Evolutionary conservation across 1,140 invertebrate species (phyloP).

Genomic region (Cydia pomonella): DNA sequence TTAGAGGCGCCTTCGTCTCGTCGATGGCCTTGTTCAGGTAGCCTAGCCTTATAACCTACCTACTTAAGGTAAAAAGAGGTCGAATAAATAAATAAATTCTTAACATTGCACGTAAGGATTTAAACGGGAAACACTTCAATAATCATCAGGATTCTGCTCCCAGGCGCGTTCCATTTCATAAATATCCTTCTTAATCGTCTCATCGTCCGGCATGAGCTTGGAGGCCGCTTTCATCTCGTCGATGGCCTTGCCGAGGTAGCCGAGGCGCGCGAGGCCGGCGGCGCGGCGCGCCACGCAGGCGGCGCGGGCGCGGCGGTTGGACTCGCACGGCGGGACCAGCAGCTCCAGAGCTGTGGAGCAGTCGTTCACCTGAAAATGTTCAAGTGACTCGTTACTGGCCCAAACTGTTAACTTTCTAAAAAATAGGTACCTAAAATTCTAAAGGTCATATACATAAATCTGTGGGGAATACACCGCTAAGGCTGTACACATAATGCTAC

Average conservation of each 20-base stretch:
- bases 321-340: constrained; percentile 85
- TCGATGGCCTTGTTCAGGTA: no score
- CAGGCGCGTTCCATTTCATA: constrained; percentile 77
- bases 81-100: no score
- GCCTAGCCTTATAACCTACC: no score
- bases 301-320: constrained; percentile 86
- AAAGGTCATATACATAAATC: no score
- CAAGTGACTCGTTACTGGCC: no score
- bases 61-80: no score
- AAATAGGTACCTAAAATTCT: no score
- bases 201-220: constrained; percentile 80
- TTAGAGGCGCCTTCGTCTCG: no score
- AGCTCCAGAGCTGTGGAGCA: constrained; percentile 86
- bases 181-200: constrained; percentile 74
- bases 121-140: background rate
- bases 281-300: constrained; percentile 87
- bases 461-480: no score
- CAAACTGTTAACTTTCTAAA: no score
- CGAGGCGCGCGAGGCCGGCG: constrained; percentile 86
- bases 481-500: no score
- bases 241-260: constrained; percentile 86
- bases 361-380: constrained; percentile 73
- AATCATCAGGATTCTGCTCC: constrained; percentile 76
- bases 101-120: no score
- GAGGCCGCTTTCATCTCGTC: constrained; percentile 87